Base-by-base conservation (phyloP, 2,113 vertebrate genomes). In the Diadophis punctatus region DNA sequence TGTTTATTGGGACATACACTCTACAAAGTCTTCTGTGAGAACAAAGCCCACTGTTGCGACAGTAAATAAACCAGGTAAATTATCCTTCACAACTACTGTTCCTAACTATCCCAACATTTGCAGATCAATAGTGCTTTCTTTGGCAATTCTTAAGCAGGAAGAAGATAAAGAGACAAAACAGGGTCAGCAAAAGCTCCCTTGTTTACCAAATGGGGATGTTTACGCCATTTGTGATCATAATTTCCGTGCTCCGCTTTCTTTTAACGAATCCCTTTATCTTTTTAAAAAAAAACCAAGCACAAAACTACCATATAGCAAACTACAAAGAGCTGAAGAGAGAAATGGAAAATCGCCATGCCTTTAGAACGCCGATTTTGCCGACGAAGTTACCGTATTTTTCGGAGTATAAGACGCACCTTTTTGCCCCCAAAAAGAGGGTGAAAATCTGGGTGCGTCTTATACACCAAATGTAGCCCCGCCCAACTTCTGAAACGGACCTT, bases 61-160 rank as follows among this genome's bases (percentile, higher is more conserved):
- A 63, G 93, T 90, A 55, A 90, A 16, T 49, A 90, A 8, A 68
- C 74, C 56, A 7, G 0, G 1, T 18, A 85, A 87, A 80, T 84
- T 0, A 0, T 5, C 11, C 48, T 90, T 80, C 56, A 63, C 91
- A 34, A 90, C 87, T 25, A 55, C 80, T 0, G 2, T 90, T 86
- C 56, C 43, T 86, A 60, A 46, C 88, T 3, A 0, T 34, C 58
- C 91, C 90, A 90, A 88, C 12, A 3, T n/a, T 89, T 5, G 5
- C 55, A 93, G 92, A 93, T 90, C 95, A 84, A 7, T 94, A 95
- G 46, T 23, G 49, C 86, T 93, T 95, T 93, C 94, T 95, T 91
- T 93, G 30, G 85, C 95, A 93, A 55, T 68, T 93, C 34, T 88
- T 86, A 0, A 4, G 93, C 49, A 48, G 94, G 86, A 68, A 96